These are phyloP conservation scores for Callaeas wilsoni DNA, from an alignment of 2,113 vertebrate species.

Conservation along the genomic window DNA sequence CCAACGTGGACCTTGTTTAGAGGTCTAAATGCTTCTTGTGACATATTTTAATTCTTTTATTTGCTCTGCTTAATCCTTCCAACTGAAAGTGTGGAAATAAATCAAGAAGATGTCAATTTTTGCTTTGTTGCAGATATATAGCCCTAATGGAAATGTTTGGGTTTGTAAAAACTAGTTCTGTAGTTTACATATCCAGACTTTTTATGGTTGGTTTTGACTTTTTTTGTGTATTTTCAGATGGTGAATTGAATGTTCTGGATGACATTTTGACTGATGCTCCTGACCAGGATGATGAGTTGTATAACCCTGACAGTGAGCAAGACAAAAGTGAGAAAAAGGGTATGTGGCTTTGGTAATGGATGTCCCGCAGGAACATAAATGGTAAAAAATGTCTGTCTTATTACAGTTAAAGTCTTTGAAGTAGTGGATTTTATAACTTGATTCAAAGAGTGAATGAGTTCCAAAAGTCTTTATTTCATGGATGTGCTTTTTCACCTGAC, in stretches of 20 bases:
- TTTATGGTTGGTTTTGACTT: neutral
- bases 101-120: neutral
- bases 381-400: neutral
- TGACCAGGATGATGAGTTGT: conserved; percentile 96
- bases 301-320: conserved; percentile 94
- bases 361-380: neutral
- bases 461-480: neutral
- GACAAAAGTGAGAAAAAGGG: conserved; percentile 95
- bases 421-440: neutral
- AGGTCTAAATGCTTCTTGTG: neutral
- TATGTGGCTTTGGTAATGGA: conserved; percentile 48
- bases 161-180: neutral
- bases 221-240: conserved; percentile 76
- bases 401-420: neutral
- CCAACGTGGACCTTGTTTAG: neutral
- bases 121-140: neutral
- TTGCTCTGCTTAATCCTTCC: neutral
- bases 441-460: neutral
- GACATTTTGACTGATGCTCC: conserved; percentile 97
- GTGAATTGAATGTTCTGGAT: conserved; percentile 94
- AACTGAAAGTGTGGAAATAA: neutral
- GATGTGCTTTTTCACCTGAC: neutral
- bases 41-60: neutral
- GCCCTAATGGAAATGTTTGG: neutral
- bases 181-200: neutral